Evolutionary conservation across 1,140 invertebrate genomes (phyloP).

Genomic region (Leptopilina clavipes): DNA sequence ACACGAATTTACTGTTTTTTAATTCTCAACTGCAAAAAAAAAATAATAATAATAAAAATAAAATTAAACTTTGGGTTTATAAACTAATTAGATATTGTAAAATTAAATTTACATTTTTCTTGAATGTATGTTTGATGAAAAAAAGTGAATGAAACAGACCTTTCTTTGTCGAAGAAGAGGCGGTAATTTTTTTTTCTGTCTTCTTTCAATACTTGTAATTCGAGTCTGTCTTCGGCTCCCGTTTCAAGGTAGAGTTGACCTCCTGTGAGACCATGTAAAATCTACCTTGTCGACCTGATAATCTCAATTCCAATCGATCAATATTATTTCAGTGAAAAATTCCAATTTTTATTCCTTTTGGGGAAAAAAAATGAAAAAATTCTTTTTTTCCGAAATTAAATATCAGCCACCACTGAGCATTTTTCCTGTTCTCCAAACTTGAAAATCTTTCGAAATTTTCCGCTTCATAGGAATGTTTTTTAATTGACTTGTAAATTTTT

Average conservation of each 20-base stretch:
- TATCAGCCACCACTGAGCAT: neutral
- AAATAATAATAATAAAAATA: no score
- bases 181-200: neutral
- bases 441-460: conserved; percentile 8
- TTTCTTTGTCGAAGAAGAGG: neutral
- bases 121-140: neutral
- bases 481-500: no score
- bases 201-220: conserved; percentile 11
- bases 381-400: neutral
- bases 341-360: neutral
- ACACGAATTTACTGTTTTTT: neutral
- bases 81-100: no score
- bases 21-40: no score
- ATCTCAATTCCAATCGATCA: conserved; percentile 14
- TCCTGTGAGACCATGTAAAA: conserved; percentile 16
- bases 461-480: neutral
- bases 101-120: neutral
- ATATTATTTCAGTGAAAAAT: neutral
- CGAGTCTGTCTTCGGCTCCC: conserved; percentile 27
- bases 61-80: no score
- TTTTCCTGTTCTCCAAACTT: neutral
- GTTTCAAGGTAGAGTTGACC: conserved; percentile 22
- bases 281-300: neutral
- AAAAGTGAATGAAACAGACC: neutral
- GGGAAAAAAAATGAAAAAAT: neutral